Percentiles rank a stretch among this genome's conserved stretches.
Conservation (phyloP, 2,797 vertebrate species). For the Mycteria americana region DNA sequence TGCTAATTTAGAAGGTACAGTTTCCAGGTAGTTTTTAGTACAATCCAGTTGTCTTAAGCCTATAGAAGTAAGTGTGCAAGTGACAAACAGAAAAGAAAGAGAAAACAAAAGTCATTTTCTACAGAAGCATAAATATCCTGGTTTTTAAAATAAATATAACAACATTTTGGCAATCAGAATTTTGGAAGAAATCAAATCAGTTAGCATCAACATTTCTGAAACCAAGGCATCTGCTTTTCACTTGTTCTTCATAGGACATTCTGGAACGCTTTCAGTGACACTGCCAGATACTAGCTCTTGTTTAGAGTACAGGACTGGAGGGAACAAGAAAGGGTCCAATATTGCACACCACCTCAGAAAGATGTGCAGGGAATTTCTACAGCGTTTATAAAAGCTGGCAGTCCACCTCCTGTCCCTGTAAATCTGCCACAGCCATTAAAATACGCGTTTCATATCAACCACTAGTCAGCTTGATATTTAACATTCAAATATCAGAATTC, state of each 20-base stretch:
- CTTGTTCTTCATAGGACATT: not conserved
- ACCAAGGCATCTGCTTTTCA: not conserved
- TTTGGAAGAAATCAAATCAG: not conserved
- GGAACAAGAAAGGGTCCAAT: not conserved
- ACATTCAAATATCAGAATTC: not conserved
- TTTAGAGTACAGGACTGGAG: not conserved
- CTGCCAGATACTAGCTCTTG: not conserved
- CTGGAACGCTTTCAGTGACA: not conserved
- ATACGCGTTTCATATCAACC: fast-evolving
- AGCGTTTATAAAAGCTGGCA: not conserved
- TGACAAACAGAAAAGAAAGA: not conserved
- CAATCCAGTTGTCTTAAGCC: constrained; percentile 85
- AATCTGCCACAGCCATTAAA: not conserved
- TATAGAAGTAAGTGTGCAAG: constrained; percentile 26
- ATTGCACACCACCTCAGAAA: not conserved
- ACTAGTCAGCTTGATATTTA: not conserved
- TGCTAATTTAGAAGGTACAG: constrained; percentile 78
- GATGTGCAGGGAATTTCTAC: not conserved
- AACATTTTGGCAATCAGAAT: not conserved
- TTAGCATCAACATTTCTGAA: not conserved
- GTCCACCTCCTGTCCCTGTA: not conserved
- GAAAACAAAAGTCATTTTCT: not conserved
- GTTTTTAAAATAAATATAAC: not conserved
- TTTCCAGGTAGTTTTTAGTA: constrained; percentile 83
- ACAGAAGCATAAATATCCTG: not conserved